phyloP scores from a whole-genome alignment of 2,888 invertebrate species.

The Dioctria linearis region DNA sequence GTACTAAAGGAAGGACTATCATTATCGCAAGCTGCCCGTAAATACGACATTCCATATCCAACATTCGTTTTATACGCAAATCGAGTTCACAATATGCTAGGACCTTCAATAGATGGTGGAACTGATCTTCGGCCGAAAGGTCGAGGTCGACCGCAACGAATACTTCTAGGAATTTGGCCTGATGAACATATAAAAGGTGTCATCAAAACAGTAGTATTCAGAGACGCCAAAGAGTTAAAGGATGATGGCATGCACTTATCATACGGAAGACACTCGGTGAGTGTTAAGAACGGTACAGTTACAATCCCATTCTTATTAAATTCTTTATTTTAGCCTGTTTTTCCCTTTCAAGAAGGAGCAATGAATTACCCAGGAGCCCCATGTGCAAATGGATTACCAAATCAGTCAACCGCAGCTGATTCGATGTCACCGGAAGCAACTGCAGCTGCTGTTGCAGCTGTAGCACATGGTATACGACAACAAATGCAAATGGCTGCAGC shows the following conservation, averaged over 20 bases:
- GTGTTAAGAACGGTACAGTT: constrained; percentile 62
- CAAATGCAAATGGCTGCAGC: constrained; percentile 84
- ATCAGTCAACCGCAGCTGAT: constrained; percentile 72
- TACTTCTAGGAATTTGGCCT: constrained; percentile 92
- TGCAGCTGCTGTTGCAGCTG: constrained; percentile 88
- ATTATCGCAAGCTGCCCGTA: constrained; percentile 90
- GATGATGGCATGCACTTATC: constrained; percentile 77
- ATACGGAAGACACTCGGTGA: constrained; percentile 77
- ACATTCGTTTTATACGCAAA: constrained; percentile 95
- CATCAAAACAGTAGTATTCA: constrained; percentile 92
- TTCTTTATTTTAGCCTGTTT: constrained; percentile 70
- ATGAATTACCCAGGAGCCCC: constrained; percentile 75
- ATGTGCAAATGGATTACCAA: constrained; percentile 74
- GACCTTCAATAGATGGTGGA: constrained; percentile 92
- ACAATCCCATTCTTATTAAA: constrained; percentile 45
- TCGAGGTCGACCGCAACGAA: constrained; percentile 90
- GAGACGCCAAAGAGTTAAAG: constrained; percentile 87
- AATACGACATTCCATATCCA: constrained; percentile 95
- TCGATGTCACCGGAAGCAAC: constrained; percentile 79
- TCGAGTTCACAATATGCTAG: constrained; percentile 93
- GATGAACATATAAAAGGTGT: constrained; percentile 95
- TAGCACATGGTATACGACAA: constrained; percentile 87
- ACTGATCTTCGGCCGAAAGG: constrained; percentile 94
- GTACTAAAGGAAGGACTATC: constrained; percentile 92
- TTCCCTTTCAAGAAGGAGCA: constrained; percentile 77